Percentiles rank a stretch among this genome's conserved stretches.
Evolutionary conservation across 2,888 invertebrate genomes (phyloP).

Genomic region (Dynastes tityus): DNA sequence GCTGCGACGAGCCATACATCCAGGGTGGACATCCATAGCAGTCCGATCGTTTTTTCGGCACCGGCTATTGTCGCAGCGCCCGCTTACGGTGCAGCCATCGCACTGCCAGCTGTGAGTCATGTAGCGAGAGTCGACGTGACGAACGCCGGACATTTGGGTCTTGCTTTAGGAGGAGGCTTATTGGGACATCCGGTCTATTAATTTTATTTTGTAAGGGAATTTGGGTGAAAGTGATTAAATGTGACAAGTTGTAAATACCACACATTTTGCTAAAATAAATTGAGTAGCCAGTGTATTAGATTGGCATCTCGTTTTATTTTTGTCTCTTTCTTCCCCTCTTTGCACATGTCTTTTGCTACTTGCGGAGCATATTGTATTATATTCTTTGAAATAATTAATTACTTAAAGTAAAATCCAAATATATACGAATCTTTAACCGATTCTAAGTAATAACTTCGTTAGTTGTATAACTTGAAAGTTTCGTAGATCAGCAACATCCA

Average conservation of each 20-base stretch:
- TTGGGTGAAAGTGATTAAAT: conserved; percentile 26
- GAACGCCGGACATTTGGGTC: conserved; percentile 41
- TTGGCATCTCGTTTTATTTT: background rate
- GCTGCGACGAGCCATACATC: conserved; percentile 56
- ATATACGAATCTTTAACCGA: too few relatives aligned
- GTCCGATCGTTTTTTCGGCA: conserved; percentile 38
- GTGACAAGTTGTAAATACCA: conserved; percentile 34
- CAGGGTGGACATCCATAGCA: conserved; percentile 55
- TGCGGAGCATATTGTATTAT: too few relatives aligned
- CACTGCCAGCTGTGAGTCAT: conserved; percentile 52
- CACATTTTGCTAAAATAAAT: conserved; percentile 31
- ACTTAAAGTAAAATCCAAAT: too few relatives aligned
- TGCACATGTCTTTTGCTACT: too few relatives aligned
- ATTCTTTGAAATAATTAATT: too few relatives aligned
- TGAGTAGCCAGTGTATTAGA: conserved; percentile 20
- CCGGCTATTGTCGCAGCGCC: conserved; percentile 21
- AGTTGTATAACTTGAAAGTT: too few relatives aligned
- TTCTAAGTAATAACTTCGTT: too few relatives aligned
- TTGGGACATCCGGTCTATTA: conserved; percentile 35
- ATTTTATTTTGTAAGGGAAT: conserved; percentile 9
- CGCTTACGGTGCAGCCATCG: conserved; percentile 56
- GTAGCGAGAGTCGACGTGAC: conserved; percentile 51
- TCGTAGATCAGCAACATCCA: too few relatives aligned
- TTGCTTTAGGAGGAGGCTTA: conserved; percentile 38
- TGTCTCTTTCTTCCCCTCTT: too few relatives aligned